Base-by-base conservation (phyloP, 2,113 vertebrate species). In the Stomatorhinus ivindoensis region DNA sequence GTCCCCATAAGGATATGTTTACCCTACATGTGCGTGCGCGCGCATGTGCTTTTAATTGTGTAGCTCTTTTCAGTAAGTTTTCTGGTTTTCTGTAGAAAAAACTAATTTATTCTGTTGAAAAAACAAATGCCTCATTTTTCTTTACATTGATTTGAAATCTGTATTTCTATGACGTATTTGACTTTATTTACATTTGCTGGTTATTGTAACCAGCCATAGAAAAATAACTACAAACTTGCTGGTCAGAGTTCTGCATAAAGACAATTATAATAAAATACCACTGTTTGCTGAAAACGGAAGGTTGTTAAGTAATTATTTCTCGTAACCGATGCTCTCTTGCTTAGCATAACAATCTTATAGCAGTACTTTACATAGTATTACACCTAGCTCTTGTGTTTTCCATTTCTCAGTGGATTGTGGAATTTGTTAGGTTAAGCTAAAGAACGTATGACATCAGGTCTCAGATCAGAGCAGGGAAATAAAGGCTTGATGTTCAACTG, bases 281-380 rank as follows among this genome's bases (percentile, higher is more conserved):
- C 10, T 39, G 10, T 76, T 76, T 76, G 4, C 3, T 35, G 31
- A 39, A 35, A 76, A 76, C 4, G 2, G 13, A n/a, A 42, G 53
- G 24, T 47, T 39, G 51, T 55, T 46, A 8, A 53, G 86, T 69
- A 86, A 88, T 88, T 61, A 47, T 65, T 82, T 89, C 69, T 91
- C 76, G 83, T 91, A 80, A 55, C 76, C 42, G 55, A 24, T 91
- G 51, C 35, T 27, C 47, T 88, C 73, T 89, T 90, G 90, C 76
- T 88, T 89, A 82, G 85, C 24, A 55, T 53, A 44, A 85, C 69
- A 89, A 87, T 88, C 86, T 55, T 88, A 69, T 91, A 35, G 39
- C 35, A 48, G 86, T 19, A 42, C 73, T 80, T 4, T 42, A 7
- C 39, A 39, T 21, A 39, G 15, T 19, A 42, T 17, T 39, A 86